Percentiles rank a stretch among this genome's conserved stretches.
Conservation (phyloP, 2,113 vertebrate genomes). For the Vidua chalybeata region DNA sequence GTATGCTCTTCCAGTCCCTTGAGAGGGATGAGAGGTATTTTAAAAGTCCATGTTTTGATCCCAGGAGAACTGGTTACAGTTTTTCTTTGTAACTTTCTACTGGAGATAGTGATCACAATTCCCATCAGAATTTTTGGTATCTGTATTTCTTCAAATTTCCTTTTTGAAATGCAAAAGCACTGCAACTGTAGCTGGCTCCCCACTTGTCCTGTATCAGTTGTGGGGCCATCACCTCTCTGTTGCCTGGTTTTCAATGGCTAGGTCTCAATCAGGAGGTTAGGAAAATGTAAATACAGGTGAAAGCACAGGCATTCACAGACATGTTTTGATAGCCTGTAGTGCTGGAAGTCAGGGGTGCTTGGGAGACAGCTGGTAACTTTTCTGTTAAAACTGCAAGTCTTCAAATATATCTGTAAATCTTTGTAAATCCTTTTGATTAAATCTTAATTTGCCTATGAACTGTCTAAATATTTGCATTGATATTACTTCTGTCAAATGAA, state of each 20-base stretch:
- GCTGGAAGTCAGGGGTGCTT: neutral
- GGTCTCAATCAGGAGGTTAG: neutral
- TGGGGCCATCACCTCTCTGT: neutral
- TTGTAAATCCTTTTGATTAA: neutral
- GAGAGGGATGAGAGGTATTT: neutral
- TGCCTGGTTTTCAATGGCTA: neutral
- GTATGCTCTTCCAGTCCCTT: neutral
- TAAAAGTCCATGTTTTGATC: neutral
- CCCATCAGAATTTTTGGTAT: neutral
- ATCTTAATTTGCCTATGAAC: neutral
- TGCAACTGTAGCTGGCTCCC: neutral
- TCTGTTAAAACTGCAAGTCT: neutral
- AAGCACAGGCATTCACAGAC: neutral
- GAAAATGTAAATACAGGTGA: neutral
- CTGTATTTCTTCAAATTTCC: neutral
- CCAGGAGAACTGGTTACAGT: neutral
- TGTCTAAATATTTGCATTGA: neutral
- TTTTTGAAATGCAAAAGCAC: neutral
- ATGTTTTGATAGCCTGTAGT: neutral
- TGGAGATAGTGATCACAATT: neutral
- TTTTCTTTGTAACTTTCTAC: neutral
- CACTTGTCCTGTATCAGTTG: neutral
- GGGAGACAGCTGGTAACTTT: neutral
- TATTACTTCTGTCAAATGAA: neutral
- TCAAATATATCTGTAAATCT: neutral